Percentiles rank a stretch among this genome's conserved stretches.
These are phyloP conservation scores for Holcopasites calliopsidis DNA, from an alignment of 1,140 invertebrate species.

Conservation along the genomic window DNA sequence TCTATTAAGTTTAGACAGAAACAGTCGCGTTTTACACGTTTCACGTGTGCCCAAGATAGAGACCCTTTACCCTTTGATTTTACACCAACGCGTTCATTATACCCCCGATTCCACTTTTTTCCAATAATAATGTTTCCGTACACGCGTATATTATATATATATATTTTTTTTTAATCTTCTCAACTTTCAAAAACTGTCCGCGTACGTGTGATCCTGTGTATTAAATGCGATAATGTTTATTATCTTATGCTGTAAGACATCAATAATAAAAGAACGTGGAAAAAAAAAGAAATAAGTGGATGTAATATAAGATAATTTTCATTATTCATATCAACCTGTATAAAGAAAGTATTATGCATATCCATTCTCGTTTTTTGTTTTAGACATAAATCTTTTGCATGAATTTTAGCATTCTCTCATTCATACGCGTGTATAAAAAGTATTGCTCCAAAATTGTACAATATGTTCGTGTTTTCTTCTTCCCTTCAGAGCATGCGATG, in stretches of 20 bases:
- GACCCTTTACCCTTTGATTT: background rate
- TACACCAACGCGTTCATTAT: background rate
- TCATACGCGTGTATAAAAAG: slow-evolving; percentile 36
- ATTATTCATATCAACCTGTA: background rate
- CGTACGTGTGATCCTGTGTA: background rate
- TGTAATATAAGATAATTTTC: background rate
- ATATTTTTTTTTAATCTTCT: too few relatives aligned
- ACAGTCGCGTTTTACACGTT: slow-evolving; percentile 16
- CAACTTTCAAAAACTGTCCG: background rate
- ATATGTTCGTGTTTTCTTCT: slow-evolving; percentile 40
- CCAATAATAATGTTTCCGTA: background rate
- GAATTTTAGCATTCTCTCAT: slow-evolving; percentile 34
- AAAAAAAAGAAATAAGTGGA: background rate
- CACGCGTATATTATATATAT: background rate
- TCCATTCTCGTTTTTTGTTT: too few relatives aligned
- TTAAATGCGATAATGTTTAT: background rate
- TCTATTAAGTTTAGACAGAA: background rate
- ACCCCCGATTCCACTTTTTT: background rate
- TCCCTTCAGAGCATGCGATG: slow-evolving; percentile 55
- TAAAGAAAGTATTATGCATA: too few relatives aligned
- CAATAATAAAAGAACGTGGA: background rate
- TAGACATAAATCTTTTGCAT: slow-evolving; percentile 50
- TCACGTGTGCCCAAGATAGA: background rate
- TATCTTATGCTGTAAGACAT: background rate
- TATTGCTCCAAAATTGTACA: slow-evolving; percentile 16